Conservation (phyloP, 2,888 invertebrate genomes). For the Noctua pronuba region DNA sequence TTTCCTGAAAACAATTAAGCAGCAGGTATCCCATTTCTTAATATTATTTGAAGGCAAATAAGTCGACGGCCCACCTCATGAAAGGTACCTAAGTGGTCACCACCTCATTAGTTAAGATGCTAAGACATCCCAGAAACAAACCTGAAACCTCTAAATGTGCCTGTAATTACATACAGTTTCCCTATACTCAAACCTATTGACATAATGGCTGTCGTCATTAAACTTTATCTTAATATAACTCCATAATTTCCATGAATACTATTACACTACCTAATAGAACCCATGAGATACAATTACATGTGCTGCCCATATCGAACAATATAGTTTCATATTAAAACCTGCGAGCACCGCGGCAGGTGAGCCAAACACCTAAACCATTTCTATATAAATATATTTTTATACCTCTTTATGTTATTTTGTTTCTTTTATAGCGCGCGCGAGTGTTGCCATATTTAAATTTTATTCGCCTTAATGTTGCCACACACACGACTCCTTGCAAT, state of each 20-base stretch:
- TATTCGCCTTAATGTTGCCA: conserved; percentile 90
- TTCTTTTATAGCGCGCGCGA: conserved; percentile 84
- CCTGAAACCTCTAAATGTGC: not conserved
- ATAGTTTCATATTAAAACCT: conserved; percentile 55
- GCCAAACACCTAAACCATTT: conserved; percentile 70
- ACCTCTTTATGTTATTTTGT: conserved; percentile 85
- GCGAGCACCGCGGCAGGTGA: conserved; percentile 60
- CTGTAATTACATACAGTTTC: not conserved
- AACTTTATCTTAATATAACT: not conserved
- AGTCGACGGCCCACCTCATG: not conserved
- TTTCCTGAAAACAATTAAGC: not conserved
- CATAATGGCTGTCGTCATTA: not conserved
- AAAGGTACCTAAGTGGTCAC: not conserved
- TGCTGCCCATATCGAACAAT: conserved; percentile 31
- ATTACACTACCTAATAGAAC: not conserved
- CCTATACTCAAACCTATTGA: not conserved
- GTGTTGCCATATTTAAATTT: conserved; percentile 90
- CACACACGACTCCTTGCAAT: conserved; percentile 88
- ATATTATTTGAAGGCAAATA: not conserved
- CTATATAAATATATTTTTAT: conserved; percentile 78
- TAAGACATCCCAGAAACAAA: not conserved
- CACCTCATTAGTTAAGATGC: not conserved
- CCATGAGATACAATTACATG: conserved; percentile 25
- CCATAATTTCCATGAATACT: conserved; percentile 6
- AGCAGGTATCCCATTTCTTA: too few species aligned